Conservation (phyloP, 2,888 invertebrate genomes). For the Eledone cirrhosa region DNA sequence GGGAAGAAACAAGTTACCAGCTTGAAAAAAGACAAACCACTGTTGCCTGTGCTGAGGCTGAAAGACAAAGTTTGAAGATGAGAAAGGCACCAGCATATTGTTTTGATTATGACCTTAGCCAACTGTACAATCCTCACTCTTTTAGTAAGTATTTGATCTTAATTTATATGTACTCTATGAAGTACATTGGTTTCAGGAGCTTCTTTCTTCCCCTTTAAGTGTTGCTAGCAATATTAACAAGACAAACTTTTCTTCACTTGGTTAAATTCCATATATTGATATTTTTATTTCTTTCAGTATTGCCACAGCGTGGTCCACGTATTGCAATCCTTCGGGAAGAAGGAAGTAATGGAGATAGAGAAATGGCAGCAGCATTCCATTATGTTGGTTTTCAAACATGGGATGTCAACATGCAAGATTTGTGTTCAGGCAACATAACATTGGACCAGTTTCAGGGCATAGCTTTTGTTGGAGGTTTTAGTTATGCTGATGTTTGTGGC, state of each 20-base stretch:
- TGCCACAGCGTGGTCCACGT: constrained; percentile 65
- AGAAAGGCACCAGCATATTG: constrained; percentile 79
- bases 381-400: constrained; percentile 88
- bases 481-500: constrained; percentile 96
- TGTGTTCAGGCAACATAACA: constrained; percentile 76
- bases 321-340: constrained; percentile 96
- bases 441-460: constrained; percentile 86
- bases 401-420: constrained; percentile 94
- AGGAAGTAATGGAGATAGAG: constrained; percentile 95
- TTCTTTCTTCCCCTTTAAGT: background rate
- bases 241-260: too few species aligned
- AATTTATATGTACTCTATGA: background rate
- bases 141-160: background rate
- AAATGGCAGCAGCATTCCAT: constrained; percentile 89
- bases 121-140: background rate
- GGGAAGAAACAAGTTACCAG: constrained; percentile 95
- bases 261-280: too few species aligned
- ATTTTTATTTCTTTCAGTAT: constrained; percentile 27
- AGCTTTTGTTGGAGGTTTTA: constrained; percentile 98
- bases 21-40: constrained; percentile 88
- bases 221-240: too few species aligned
- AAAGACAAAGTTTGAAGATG: constrained; percentile 76
- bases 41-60: constrained; percentile 79
- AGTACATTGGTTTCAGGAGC: background rate
- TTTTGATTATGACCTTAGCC: constrained; percentile 72